Evolutionary conservation across 2,888 invertebrate species (phyloP), one percentile per base, ranked within the genome.

Genomic region (Palloptera scutellata): DNA sequence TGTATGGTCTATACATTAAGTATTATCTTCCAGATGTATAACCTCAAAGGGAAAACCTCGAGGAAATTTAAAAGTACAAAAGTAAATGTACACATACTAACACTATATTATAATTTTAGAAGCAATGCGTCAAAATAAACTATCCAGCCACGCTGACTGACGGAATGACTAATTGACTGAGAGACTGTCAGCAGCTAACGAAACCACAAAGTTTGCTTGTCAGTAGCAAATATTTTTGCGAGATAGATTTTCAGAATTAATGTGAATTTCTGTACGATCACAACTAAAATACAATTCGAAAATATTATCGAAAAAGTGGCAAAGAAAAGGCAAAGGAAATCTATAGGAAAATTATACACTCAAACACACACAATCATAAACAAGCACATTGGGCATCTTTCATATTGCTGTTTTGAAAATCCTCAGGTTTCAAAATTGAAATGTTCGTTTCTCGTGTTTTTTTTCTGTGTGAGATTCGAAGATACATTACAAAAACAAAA

Each of bases 401-500:
- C 12, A 9, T 59, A 0, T 59, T 30, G 48, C 64, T 62, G 68
- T 48, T 63, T 59, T 53, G 11, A 67, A 70, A 69, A 70, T 73
- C 72, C 60, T 72, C 72, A 73, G 60, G 69, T 73, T 73, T 73
- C 72, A 72, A 70, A 69, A 68, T 54, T 48, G 40, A 61, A 53
- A 51, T 57, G 17, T 59, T 41, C 52, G n/a, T 9, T 45, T 60
- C 6, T 48, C 43, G 57, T 9, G 1, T 15, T 42, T 59, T 60
- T 17, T 48, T 45, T 43, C 15, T 60, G 20, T 60, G 9, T 42
- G 42, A 58, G 13, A 41, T 40, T 40, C 54, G n/a, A 54, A 30
- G 30, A 19, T 15, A 42, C n/a, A 17, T 57, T 1, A n/a, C 30
- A 15, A 2, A 63, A 64, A 52, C 52, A 52, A 52, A 52, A 52